Evolutionary conservation across 2,797 vertebrate genomes (phyloP).

Genomic region (Dermochelys coriacea): DNA sequence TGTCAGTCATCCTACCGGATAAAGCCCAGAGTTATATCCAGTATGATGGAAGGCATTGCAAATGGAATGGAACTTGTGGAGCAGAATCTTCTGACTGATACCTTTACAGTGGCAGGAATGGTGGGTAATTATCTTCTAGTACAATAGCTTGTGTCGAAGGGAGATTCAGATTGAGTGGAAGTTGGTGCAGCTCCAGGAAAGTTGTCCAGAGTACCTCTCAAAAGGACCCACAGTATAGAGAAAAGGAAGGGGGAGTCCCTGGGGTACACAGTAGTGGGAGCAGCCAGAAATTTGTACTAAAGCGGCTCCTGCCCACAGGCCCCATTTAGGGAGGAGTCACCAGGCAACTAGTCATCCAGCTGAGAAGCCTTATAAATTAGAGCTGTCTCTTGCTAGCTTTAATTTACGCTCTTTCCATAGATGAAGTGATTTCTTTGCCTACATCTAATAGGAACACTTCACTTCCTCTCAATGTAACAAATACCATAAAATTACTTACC

Average conservation of each 20-base stretch:
- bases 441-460: conserved; percentile 17
- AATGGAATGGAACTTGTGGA: background rate
- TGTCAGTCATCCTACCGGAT: background rate
- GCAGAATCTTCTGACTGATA: background rate
- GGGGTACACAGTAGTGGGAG: background rate
- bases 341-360: conserved; percentile 38
- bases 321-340: conserved; percentile 38
- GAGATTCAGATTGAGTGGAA: background rate
- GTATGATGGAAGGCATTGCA: background rate
- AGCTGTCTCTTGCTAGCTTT: conserved; percentile 38
- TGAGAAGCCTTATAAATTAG: conserved; percentile 51
- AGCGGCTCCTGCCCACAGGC: background rate
- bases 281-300: background rate
- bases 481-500: conserved; percentile 36
- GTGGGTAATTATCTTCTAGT: background rate
- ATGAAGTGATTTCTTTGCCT: conserved; percentile 53
- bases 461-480: background rate
- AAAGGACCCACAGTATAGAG: background rate
- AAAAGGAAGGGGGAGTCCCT: background rate
- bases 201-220: background rate
- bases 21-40: background rate
- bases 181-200: conserved; percentile 6
- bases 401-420: conserved; percentile 56
- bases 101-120: background rate
- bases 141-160: background rate